Base-by-base conservation (phyloP, 2,797 vertebrate species). In the Pristis pectinata region DNA sequence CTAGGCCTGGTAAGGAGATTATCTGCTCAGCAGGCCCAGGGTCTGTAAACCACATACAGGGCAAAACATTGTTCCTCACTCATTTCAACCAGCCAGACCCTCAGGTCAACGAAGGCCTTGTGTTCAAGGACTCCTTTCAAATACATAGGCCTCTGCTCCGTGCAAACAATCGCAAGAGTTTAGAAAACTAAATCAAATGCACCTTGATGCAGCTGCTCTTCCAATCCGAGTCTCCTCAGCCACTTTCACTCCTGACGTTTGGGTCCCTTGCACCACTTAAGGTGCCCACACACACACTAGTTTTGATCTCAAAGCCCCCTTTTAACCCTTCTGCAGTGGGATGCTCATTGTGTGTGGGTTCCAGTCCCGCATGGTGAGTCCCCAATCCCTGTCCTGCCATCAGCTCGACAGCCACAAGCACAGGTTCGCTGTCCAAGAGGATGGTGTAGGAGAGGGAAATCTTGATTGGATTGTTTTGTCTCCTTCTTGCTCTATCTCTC, bases 1-100 rank as follows among this genome's bases (percentile, higher is more conserved):
- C 44, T 19, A 22, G 27, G 87, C 87, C 61, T 91, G 87, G 87
- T 91, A 67, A 91, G 7, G 59, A n/a, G 22, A 91, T 91, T 91
- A 67, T 0, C 59, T 24, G 59, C n/a, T 37, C 87, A 89, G 85
- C 85, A 64, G 61, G 85, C 6, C 56, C n/a, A n/a, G 87, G 17
- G 59, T 34, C 87, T 91, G 17, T 41, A 64, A 37, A 37, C 13
- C 34, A 34, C 6, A 64, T 19, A 37, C 1, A 6, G 34, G 83
- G 53, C 11, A 87, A n/a, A 34, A 56, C 59, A 53, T 67, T 15
- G 61, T 24, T 64, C 34, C 53, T 87, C 19, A 10, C 61, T 9
- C 87, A 91, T 9, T 67, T 67, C 61, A 91, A 41, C 6, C 87
- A 41, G 59, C 19, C 41, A 41, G 15, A 0, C 19, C n/a, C 37